Evolutionary conservation across 2,888 invertebrate genomes (phyloP).

Genomic region (Rhyacophila evoluta): DNA sequence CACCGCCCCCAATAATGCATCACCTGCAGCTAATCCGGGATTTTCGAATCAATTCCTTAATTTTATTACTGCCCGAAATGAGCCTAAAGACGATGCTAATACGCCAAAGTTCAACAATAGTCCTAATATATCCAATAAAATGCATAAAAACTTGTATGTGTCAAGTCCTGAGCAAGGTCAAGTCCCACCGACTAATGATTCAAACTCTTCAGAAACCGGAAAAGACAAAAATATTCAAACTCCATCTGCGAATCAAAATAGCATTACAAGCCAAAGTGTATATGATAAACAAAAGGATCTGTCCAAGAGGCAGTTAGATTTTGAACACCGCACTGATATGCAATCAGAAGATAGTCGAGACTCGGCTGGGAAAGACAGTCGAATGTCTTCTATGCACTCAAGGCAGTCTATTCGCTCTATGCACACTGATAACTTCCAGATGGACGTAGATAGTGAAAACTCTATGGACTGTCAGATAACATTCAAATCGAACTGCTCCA

Average conservation of each 20-base stretch:
- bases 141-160: slow-evolving; percentile 69
- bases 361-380: slow-evolving; percentile 67
- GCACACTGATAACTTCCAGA: slow-evolving; percentile 62
- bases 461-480: slow-evolving; percentile 69
- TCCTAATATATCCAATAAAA: slow-evolving; percentile 68
- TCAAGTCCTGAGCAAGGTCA: slow-evolving; percentile 69
- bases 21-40: slow-evolving; percentile 61
- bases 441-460: slow-evolving; percentile 70
- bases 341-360: slow-evolving; percentile 69
- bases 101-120: slow-evolving; percentile 70
- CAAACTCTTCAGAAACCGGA: slow-evolving; percentile 62
- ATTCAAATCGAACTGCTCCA: slow-evolving; percentile 67
- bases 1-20: slow-evolving; percentile 53
- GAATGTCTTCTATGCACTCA: slow-evolving; percentile 66
- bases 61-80: slow-evolving; percentile 68
- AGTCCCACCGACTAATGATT: slow-evolving; percentile 68
- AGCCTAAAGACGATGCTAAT: slow-evolving; percentile 69
- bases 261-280: slow-evolving; percentile 41
- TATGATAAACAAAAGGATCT: slow-evolving; percentile 66
- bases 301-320: slow-evolving; percentile 68
- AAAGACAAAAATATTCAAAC: slow-evolving; percentile 66
- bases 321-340: slow-evolving; percentile 65
- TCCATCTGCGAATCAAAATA: slow-evolving; percentile 56
- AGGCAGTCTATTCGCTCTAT: slow-evolving; percentile 65
- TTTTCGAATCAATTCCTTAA: slow-evolving; percentile 68